Conservation (phyloP, 1,140 invertebrate genomes). For the Anastatus disparis region DNA sequence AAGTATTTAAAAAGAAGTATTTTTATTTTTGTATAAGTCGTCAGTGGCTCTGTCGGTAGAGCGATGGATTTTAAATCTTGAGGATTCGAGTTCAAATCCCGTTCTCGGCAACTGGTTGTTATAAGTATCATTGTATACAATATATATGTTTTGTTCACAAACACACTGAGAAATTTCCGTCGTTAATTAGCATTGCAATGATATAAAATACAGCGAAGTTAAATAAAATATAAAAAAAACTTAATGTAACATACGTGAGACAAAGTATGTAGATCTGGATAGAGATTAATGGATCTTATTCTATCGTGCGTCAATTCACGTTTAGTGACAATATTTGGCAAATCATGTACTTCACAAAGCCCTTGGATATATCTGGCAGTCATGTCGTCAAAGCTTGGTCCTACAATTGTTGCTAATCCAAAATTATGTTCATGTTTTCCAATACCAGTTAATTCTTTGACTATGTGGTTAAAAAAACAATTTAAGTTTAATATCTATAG, state of each 20-base stretch:
- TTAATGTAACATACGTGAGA: conserved; percentile 70
- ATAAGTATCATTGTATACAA: too few relatives aligned
- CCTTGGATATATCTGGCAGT: conserved; percentile 83
- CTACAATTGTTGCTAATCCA: conserved; percentile 79
- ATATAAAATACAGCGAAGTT: too few relatives aligned
- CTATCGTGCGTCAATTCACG: conserved; percentile 72
- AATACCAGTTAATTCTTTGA: conserved; percentile 5
- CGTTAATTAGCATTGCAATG: too few relatives aligned
- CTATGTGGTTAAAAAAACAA: not conserved
- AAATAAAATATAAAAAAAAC: too few relatives aligned
- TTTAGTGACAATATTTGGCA: conserved; percentile 85
- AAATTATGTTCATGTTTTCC: not conserved
- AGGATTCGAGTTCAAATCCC: too few relatives aligned
- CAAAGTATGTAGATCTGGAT: conserved; percentile 81
- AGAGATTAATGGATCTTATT: conserved; percentile 81
- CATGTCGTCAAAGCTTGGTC: conserved; percentile 76
- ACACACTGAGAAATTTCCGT: too few relatives aligned
- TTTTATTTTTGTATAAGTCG: too few relatives aligned
- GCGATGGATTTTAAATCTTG: too few relatives aligned
- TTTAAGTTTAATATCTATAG: not conserved
- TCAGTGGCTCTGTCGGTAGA: too few relatives aligned
- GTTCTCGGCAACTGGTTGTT: too few relatives aligned
- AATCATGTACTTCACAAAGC: conserved; percentile 86
- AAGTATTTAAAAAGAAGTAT: too few relatives aligned
- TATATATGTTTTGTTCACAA: too few relatives aligned